Percentiles rank a stretch among this genome's conserved stretches.
phyloP scores from a whole-genome alignment of 2,113 vertebrate genomes.

The Paramormyrops kingsleyae region DNA sequence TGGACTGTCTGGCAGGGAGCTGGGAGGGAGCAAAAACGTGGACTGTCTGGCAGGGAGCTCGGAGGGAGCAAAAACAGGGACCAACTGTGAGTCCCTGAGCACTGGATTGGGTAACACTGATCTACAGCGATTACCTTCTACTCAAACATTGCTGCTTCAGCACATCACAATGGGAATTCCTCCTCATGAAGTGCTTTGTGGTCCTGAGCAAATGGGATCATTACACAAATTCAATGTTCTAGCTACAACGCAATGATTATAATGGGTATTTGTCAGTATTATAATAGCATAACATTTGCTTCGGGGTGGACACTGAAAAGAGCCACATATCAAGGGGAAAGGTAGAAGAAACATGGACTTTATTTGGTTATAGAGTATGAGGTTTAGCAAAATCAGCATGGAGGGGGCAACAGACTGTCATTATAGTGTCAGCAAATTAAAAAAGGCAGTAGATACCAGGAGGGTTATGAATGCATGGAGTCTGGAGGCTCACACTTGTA shows the following conservation, averaged over 20 bases:
- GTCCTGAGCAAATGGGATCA: conserved; percentile 91
- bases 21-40: neutral
- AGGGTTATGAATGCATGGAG: neutral
- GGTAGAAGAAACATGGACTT: neutral
- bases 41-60: neutral
- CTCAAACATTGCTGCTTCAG: conserved; percentile 93
- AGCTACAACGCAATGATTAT: neutral
- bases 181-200: conserved; percentile 93
- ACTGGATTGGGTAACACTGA: neutral
- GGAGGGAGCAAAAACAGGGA: neutral
- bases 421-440: neutral
- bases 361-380: neutral
- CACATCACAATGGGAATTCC: conserved; percentile 90
- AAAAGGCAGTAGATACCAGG: neutral
- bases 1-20: neutral
- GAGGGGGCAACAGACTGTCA: neutral
- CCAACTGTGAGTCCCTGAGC: neutral
- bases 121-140: conserved; percentile 89
- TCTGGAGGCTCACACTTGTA: neutral
- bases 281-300: neutral
- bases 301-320: neutral
- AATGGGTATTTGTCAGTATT: neutral
- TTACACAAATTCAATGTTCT: neutral
- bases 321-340: neutral
- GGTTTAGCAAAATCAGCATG: neutral